Evolutionary conservation across 2,113 vertebrate species (phyloP), one percentile per base, ranked within the genome.

Genomic region (Mungos mungo): DNA sequence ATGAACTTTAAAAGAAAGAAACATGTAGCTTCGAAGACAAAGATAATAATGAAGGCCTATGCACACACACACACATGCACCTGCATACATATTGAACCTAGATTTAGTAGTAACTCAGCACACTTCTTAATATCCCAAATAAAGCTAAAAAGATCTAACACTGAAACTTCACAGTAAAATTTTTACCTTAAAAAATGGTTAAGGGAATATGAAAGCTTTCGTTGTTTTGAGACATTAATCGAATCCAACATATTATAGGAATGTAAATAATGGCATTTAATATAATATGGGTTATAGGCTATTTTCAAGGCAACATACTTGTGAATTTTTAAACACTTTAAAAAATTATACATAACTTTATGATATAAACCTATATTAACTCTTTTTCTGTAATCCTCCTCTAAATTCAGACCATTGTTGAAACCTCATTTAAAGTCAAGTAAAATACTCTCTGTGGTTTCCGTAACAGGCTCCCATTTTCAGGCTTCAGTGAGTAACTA

Each of bases 391-490:
- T 77, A 76, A 90, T 35, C 47, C 23, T 45, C 1, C 27, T 88
- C 38, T 92, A 86, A 96, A 83, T 93, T 91, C 31, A 85, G 18
- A 77, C 10, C 63, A 50, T 79, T 90, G 77, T 57, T 90, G 35
- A 97, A 90, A 74, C 38, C 31, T 95, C 52, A 74, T 90, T 94
- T 69, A 95, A 92, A 95, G 65, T 95, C n/a, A 90, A 88, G 47
- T 89, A 83, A 86, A 82, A 85, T 80, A 89, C 16, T 83, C 86
- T 86, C 10, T 80, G 9, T 65, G 27, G 25, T 89, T 82, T 91
- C 15, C 11, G 8, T 90, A 87, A 85, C 11, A 95, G 71, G 41
- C 7, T 93, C 54, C 13, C 23, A 74, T 25, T 54, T 90, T 94
- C 69, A 90, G 83, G 60, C 86, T 93, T 96, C 35, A 95, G 41